phyloP scores from a whole-genome alignment of 2,888 invertebrate genomes.

The Catocala sponsa region DNA sequence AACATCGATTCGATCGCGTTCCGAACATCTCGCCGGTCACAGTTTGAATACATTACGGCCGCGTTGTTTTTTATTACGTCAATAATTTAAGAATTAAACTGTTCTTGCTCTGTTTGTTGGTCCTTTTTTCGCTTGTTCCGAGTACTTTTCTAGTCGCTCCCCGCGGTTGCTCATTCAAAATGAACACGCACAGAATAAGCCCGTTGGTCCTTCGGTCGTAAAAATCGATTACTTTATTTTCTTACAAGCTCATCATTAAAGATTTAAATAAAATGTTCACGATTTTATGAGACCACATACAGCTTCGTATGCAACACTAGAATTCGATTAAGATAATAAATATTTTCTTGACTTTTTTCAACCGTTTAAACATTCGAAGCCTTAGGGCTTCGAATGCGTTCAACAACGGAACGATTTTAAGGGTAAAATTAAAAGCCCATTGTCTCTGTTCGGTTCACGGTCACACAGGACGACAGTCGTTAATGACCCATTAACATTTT shows the following conservation, averaged over 20 bases:
- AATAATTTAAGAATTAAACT: constrained; percentile 81
- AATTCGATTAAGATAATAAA: constrained; percentile 21
- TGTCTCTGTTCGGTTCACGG: constrained; percentile 59
- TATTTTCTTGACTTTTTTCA: constrained; percentile 19
- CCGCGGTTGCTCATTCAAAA: constrained; percentile 52
- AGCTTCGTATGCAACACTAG: constrained; percentile 37
- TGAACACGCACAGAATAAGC: constrained; percentile 47
- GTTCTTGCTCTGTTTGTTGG: constrained; percentile 59
- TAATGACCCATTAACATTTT: constrained; percentile 77
- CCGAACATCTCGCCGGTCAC: constrained; percentile 71
- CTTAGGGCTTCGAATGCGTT: constrained; percentile 10
- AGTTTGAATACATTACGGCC: constrained; percentile 79
- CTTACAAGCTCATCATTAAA: constrained; percentile 62
- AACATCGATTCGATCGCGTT: constrained; percentile 77
- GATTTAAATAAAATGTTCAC: constrained; percentile 53
- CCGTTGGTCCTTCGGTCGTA: constrained; percentile 63
- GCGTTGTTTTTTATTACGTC: constrained; percentile 77
- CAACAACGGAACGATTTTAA: constrained; percentile 36
- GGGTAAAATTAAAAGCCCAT: constrained; percentile 50
- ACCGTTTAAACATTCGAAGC: not conserved
- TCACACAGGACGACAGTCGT: constrained; percentile 65
- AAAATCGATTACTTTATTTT: constrained; percentile 75
- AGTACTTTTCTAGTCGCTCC: constrained; percentile 53
- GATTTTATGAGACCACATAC: constrained; percentile 52
- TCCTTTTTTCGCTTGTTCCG: constrained; percentile 52